Base-by-base conservation (phyloP, 2,888 invertebrate genomes). In the Leucoptera coffeella region DNA sequence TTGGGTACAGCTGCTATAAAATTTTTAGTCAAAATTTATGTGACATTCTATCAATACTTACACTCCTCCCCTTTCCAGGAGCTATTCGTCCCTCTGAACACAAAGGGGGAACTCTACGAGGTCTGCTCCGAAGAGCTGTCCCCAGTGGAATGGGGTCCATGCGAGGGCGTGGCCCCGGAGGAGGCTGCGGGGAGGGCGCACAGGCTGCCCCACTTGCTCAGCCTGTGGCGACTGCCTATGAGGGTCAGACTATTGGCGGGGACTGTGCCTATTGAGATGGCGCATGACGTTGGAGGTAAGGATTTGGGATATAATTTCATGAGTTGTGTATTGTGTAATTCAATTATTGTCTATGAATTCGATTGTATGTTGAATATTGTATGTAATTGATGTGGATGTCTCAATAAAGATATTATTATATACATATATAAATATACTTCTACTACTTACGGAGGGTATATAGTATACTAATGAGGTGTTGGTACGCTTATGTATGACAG, bases 41-140 rank as follows among this genome's bases (percentile, higher is more conserved):
- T n/a, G n/a, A n/a, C n/a, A n/a, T n/a, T n/a, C n/a, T n/a, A n/a
- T n/a, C n/a, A n/a, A n/a, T n/a, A n/a, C n/a, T n/a, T n/a, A n/a
- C n/a, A n/a, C n/a, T n/a, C n/a, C n/a, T n/a, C n/a, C 14, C 10
- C 7, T 17, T 64, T 71, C 37, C 75, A 75, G 77, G 77, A 80
- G 50, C 64, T 84, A 37, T 85, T 82, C 55, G 80, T 84, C 38
- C 82, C 85, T 14, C 73, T 85, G 43, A 77, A 81, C 40, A 80
- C 82, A 27, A 81, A 83, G 49, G 85, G 85, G 22, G 82, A 83
- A 51, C 78, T 85, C 51, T 85, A 82, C 51, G 61, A 81, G 60
- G 53, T 79, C 56, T 51, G 75, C 54, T 60, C 73, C 34, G 54
- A 64, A 47, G 56, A 67, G 62, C 38, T 69, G 43, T 73, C 74